Evolutionary conservation across 2,797 vertebrate species (phyloP).

Genomic region (Pangasius sanitwongsei): DNA sequence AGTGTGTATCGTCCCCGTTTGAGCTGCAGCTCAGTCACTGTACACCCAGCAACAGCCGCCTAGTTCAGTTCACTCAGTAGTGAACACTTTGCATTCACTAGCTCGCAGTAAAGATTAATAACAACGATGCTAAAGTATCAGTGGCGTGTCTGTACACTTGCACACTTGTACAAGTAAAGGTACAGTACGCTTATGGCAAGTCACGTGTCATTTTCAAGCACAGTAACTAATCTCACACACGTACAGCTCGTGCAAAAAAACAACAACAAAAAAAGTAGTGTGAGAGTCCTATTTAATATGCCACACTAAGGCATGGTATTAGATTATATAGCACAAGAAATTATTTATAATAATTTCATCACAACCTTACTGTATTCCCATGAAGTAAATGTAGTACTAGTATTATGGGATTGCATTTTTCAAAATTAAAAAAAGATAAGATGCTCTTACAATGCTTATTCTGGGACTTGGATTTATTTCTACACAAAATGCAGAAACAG

Average conservation of each 20-base stretch:
- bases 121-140: background rate
- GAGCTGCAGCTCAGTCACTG: slow-evolving; percentile 24
- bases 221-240: background rate
- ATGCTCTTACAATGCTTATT: background rate
- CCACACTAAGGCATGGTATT: background rate
- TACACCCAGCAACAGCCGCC: slow-evolving; percentile 35
- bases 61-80: background rate
- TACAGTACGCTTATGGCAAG: background rate
- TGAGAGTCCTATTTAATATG: background rate
- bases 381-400: background rate
- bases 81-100: background rate
- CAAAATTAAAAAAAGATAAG: background rate
- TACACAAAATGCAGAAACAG: background rate
- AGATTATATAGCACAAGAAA: too few relatives aligned
- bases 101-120: background rate
- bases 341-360: background rate
- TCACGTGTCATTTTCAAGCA: slow-evolving; percentile 4
- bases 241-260: too few relatives aligned
- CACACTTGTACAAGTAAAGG: background rate
- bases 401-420: background rate
- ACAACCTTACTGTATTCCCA: background rate
- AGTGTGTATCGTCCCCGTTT: slow-evolving; percentile 65
- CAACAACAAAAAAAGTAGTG: background rate
- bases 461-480: background rate
- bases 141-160: background rate